Evolutionary conservation across 2,113 vertebrate species (phyloP).

Genomic region (Cranoglanis bouderius): DNA sequence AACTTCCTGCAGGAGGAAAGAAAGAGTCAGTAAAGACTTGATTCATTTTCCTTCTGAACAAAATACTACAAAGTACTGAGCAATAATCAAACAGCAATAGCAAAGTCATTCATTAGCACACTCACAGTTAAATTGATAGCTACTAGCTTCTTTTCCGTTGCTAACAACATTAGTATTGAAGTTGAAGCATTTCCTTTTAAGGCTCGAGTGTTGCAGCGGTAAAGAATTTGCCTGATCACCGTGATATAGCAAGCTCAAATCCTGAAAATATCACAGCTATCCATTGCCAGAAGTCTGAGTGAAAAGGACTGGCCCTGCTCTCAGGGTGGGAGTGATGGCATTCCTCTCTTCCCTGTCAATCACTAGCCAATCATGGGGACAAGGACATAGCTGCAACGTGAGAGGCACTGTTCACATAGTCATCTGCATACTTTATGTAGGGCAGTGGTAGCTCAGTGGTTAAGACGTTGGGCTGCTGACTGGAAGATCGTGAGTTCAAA

Average conservation of each 20-base stretch:
- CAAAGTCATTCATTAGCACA: not conserved
- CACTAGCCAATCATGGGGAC: not conserved
- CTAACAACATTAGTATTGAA: not conserved
- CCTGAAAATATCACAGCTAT: not conserved
- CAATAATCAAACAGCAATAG: not conserved
- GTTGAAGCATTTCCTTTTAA: not conserved
- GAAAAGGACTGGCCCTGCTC: not conserved
- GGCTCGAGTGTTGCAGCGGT: not conserved
- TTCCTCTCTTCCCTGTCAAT: not conserved
- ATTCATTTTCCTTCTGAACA: not conserved
- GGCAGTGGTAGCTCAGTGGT: too few species aligned
- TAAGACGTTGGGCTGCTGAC: too few species aligned
- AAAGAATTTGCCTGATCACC: not conserved
- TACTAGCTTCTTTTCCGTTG: not conserved
- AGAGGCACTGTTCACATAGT: not conserved
- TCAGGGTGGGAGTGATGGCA: not conserved
- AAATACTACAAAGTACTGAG: not conserved
- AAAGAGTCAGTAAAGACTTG: not conserved
- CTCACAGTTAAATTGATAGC: not conserved
- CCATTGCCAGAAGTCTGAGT: not conserved
- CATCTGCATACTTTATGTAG: not conserved
- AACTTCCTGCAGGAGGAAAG: slow-evolving; percentile 82
- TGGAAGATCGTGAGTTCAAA: too few species aligned
- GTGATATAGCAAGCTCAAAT: not conserved
- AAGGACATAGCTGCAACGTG: not conserved